These are phyloP conservation scores for Saguinus imperator DNA, from an alignment of 2,113 vertebrate genomes.

Conservation along the genomic window DNA sequence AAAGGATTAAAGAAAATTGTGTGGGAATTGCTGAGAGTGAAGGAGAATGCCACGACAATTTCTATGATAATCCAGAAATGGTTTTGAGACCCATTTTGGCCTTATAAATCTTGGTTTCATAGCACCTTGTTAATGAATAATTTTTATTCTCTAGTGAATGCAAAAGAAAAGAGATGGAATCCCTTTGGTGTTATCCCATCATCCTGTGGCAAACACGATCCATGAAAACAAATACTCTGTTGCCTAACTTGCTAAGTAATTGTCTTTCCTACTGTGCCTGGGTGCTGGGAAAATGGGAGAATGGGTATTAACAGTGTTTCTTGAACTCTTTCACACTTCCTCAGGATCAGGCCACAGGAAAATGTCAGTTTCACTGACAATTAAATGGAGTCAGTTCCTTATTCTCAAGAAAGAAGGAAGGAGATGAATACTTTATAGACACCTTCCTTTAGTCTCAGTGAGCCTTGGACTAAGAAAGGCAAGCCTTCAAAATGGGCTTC, in stretches of 20 bases:
- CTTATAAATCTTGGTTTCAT: neutral
- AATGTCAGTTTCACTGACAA: neutral
- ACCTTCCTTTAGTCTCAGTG: neutral
- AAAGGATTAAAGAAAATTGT: neutral
- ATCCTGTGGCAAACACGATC: neutral
- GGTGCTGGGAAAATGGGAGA: neutral
- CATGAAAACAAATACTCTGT: neutral
- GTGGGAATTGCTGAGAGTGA: neutral
- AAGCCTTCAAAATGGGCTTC: neutral
- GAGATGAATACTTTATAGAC: neutral
- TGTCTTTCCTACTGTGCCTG: neutral
- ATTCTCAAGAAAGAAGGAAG: neutral
- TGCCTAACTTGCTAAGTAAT: neutral
- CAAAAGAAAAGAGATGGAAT: too few relatives aligned
- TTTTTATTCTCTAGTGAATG: neutral
- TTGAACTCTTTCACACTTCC: neutral
- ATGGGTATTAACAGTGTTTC: neutral
- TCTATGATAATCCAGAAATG: neutral
- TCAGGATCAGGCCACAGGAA: neutral
- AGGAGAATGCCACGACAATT: neutral
- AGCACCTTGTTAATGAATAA: neutral
- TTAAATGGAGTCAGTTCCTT: neutral
- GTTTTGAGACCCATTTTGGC: neutral
- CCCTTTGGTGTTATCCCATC: neutral
- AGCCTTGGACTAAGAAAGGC: neutral